Conservation (phyloP, 2,113 vertebrate genomes). For the Argyrosomus japonicus region DNA sequence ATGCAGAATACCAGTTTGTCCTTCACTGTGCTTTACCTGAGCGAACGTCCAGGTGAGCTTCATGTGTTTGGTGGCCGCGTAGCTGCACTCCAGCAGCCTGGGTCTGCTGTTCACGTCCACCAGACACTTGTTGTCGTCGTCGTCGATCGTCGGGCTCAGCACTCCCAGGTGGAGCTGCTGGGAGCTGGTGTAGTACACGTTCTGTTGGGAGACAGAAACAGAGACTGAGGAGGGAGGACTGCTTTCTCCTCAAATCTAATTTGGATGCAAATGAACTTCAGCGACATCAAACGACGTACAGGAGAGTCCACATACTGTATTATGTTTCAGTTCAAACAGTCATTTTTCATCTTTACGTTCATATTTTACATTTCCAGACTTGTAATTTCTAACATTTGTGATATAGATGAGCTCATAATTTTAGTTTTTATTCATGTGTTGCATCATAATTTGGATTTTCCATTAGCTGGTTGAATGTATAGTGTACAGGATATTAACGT, state of each 20-base stretch:
- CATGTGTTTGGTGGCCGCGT: slow-evolving; percentile 95
- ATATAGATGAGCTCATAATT: background rate
- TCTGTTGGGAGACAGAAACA: slow-evolving; percentile 82
- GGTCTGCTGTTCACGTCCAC: slow-evolving; percentile 96
- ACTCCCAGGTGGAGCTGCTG: slow-evolving; percentile 93
- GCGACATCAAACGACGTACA: background rate
- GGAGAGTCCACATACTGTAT: background rate
- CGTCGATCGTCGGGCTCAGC: slow-evolving; percentile 93
- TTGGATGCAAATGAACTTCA: background rate
- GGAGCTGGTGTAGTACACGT: slow-evolving; percentile 94
- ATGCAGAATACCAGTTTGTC: background rate
- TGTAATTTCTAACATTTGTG: background rate
- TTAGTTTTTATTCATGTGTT: background rate
- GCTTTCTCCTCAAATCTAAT: background rate
- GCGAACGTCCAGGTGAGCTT: slow-evolving; percentile 96
- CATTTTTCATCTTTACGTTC: background rate
- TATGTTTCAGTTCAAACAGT: background rate
- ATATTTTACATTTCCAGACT: background rate
- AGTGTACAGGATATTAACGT: too few species aligned
- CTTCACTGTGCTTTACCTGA: slow-evolving; percentile 84
- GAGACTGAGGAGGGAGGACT: background rate
- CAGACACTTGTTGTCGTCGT: slow-evolving; percentile 97
- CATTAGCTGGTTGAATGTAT: too few species aligned
- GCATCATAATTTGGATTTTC: background rate
- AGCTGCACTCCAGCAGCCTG: slow-evolving; percentile 95